phyloP scores from a whole-genome alignment of 1,140 invertebrate genomes.

The Brachionus angularis region DNA sequence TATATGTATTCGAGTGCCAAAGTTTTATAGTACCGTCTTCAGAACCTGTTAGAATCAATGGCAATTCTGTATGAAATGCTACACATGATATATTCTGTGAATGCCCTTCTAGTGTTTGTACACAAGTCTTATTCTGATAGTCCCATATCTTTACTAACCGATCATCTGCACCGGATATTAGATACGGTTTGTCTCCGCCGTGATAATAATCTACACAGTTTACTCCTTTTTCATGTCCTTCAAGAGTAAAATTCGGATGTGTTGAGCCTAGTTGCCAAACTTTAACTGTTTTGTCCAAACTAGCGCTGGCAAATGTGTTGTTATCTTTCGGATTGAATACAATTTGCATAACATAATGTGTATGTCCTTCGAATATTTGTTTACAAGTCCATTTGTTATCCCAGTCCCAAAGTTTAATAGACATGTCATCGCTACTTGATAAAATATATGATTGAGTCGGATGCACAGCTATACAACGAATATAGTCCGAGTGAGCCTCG shows the following conservation, averaged over 20 bases:
- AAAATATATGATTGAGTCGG: conserved; percentile 93
- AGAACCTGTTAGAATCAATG: conserved; percentile 91
- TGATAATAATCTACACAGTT: conserved; percentile 99
- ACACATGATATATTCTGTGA: conserved; percentile 87
- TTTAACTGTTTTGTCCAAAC: conserved; percentile 92
- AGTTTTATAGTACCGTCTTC: conserved; percentile 79
- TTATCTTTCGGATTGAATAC: conserved; percentile 99
- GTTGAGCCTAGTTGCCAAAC: conserved; percentile 93
- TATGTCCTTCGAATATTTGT: conserved; percentile 80
- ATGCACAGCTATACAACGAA: conserved; percentile 91
- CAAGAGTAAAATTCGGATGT: conserved; percentile 94
- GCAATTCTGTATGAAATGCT: conserved; percentile 90
- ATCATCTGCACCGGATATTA: conserved; percentile 98
- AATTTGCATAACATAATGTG: conserved; percentile 99
- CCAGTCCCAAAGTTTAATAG: conserved; percentile 99
- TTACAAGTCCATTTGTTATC: conserved; percentile 94
- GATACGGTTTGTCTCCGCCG: conserved; percentile 98
- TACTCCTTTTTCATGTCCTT: conserved; percentile 97
- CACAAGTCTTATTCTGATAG: conserved; percentile 98
- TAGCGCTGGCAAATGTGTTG: conserved; percentile 99
- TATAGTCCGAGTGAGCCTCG: conserved; percentile 97
- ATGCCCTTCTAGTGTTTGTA: conserved; percentile 95
- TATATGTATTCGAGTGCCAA: conserved; percentile 46
- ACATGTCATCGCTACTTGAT: conserved; percentile 96
- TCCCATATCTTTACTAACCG: conserved; percentile 98